Conservation (phyloP, 2,797 vertebrate genomes). For the Phyllotis vaccarum region DNA sequence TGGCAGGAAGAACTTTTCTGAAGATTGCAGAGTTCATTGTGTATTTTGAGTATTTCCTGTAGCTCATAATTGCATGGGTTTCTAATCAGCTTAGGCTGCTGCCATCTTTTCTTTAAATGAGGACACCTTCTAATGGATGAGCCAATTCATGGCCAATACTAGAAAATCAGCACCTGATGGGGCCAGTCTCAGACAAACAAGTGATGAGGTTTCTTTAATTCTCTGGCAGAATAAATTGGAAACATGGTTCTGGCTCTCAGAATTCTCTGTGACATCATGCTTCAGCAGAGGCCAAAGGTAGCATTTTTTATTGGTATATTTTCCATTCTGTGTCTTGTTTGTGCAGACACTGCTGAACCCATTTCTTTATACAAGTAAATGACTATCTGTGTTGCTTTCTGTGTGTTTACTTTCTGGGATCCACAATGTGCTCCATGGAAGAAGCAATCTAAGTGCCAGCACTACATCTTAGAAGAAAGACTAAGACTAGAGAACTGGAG, state of each 20-base stretch:
- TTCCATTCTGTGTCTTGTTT: background rate
- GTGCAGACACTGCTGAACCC: background rate
- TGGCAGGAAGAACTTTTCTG: background rate
- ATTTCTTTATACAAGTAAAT: background rate
- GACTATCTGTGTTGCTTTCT: background rate
- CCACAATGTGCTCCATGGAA: background rate
- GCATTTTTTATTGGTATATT: background rate
- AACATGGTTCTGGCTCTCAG: background rate
- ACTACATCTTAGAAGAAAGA: background rate
- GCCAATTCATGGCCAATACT: background rate
- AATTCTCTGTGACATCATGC: background rate
- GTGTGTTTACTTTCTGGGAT: too few relatives aligned
- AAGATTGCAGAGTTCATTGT: background rate
- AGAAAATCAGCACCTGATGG: background rate
- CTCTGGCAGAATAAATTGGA: background rate
- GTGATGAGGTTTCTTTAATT: background rate
- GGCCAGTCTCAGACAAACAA: background rate
- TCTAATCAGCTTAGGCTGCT: background rate
- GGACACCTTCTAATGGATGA: background rate
- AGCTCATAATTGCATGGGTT: background rate
- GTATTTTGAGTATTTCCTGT: background rate
- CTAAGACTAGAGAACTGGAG: background rate
- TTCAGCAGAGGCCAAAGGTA: background rate
- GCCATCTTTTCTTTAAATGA: background rate
- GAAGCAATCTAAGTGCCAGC: background rate